phyloP scores from a whole-genome alignment of 2,797 vertebrate genomes.

The Pseudomugil gertrudae region DNA sequence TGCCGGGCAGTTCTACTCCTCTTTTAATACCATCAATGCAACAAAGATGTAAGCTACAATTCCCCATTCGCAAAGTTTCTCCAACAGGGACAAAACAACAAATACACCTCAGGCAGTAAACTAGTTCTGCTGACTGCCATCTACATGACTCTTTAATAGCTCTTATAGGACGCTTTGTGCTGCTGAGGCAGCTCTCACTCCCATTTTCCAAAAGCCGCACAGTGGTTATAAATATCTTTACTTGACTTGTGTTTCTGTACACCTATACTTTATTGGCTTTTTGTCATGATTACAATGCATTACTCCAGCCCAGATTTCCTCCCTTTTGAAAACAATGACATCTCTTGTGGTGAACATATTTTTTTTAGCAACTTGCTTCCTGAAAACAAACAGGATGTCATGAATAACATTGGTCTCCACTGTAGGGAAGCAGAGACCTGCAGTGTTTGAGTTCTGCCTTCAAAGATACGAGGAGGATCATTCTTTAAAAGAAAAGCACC shows the following conservation, averaged over 20 bases:
- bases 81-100: slow-evolving; percentile 23
- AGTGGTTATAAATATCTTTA: slow-evolving; percentile 31
- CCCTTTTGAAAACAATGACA: background rate
- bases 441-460: slow-evolving; percentile 12
- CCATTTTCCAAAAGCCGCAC: slow-evolving; percentile 21
- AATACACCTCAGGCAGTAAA: slow-evolving; percentile 29
- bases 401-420: background rate
- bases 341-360: background rate
- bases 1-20: too few relatives aligned
- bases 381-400: background rate
- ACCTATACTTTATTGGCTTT: slow-evolving; percentile 18
- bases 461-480: slow-evolving; percentile 16
- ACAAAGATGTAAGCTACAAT: too few relatives aligned
- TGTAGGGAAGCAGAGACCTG: background rate
- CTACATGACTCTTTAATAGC: slow-evolving; percentile 31
- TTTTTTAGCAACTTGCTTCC: background rate
- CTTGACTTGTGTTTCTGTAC: slow-evolving; percentile 19
- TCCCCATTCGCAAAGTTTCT: slow-evolving; percentile 6
- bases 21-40: too few relatives aligned
- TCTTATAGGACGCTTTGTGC: slow-evolving; percentile 24
- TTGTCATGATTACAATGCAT: slow-evolving; percentile 5
- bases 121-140: slow-evolving; percentile 33
- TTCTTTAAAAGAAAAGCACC: slow-evolving; percentile 34
- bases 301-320: background rate
- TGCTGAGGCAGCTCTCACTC: slow-evolving; percentile 19